Percentiles rank a stretch among this genome's conserved stretches.
These are phyloP conservation scores for Hirtodrosophila duncani DNA, from an alignment of 2,888 invertebrate species.

Conservation along the genomic window DNA sequence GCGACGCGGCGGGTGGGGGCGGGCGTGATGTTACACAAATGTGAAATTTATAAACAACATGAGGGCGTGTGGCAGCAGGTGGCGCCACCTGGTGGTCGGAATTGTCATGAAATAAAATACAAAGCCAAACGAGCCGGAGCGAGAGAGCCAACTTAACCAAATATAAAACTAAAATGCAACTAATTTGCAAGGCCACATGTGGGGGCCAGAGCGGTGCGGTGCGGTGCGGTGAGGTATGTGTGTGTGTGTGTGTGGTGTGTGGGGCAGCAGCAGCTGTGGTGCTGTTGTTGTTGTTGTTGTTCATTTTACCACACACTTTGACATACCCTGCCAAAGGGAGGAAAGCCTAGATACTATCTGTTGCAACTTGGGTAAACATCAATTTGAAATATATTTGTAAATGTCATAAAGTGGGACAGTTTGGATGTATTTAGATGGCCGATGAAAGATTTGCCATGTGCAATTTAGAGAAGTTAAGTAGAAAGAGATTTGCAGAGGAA, in stretches of 20 bases:
- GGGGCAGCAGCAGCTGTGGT: constrained; percentile 1
- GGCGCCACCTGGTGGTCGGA: constrained; percentile 12
- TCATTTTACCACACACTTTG: constrained; percentile 22
- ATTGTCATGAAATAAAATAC: constrained; percentile 29
- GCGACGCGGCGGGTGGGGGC: not conserved
- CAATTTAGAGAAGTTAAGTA: too few relatives aligned
- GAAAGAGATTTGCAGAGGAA: too few relatives aligned
- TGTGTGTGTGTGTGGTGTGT: constrained; percentile 5
- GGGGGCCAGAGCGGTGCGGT: constrained; percentile 9
- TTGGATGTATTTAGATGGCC: too few relatives aligned
- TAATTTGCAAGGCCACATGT: constrained; percentile 47
- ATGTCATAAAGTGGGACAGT: too few relatives aligned
- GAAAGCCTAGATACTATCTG: too few relatives aligned
- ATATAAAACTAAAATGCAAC: constrained; percentile 51
- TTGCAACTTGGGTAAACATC: not conserved
- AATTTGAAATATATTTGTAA: not conserved
- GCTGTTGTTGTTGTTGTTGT: constrained; percentile 1
- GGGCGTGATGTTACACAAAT: constrained; percentile 24
- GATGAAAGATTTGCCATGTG: too few relatives aligned
- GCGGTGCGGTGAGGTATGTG: constrained; percentile 15
- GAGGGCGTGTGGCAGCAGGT: not conserved
- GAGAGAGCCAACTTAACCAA: constrained; percentile 34
- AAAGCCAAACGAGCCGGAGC: constrained; percentile 17
- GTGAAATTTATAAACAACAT: constrained; percentile 55
- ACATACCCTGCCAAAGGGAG: constrained; percentile 8